Evolutionary conservation across 2,797 vertebrate genomes (phyloP).

Genomic region (Centroberyx gerrardi): DNA sequence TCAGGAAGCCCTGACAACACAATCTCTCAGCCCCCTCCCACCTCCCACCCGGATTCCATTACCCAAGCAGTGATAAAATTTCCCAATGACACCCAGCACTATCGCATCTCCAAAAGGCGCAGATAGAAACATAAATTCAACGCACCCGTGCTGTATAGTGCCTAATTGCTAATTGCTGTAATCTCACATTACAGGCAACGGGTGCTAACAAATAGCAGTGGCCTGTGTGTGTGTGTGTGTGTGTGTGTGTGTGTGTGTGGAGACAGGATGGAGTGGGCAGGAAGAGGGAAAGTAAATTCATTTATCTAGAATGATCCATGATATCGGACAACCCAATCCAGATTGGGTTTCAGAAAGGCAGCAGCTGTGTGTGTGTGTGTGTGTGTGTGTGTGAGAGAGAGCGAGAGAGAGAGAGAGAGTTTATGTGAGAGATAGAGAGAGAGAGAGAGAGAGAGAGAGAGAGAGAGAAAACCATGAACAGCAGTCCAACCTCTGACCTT

Average conservation of each 20-base stretch:
- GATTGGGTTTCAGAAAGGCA: conserved; percentile 50
- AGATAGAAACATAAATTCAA: conserved; percentile 77
- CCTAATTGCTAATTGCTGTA: conserved; percentile 83
- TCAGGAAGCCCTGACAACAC: conserved; percentile 78
- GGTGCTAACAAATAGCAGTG: conserved; percentile 58
- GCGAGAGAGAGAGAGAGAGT: no score
- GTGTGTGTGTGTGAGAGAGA: conserved; percentile 5
- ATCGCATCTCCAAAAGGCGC: conserved; percentile 66
- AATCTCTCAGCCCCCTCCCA: conserved; percentile 74
- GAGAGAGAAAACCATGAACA: conserved; percentile 18
- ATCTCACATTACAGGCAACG: conserved; percentile 78
- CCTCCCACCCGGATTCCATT: conserved; percentile 77
- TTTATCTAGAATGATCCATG: conserved; percentile 62
- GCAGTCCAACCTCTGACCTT: not conserved
- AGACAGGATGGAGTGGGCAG: conserved; percentile 13
- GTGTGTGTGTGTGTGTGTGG: conserved; percentile 1
- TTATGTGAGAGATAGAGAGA: no score
- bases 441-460: not conserved
- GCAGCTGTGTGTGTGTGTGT: not conserved
- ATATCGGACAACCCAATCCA: conserved; percentile 48
- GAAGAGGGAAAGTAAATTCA: conserved; percentile 56
- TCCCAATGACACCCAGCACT: conserved; percentile 76
- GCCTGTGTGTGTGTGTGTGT: conserved; percentile 23
- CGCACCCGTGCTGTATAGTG: conserved; percentile 38
- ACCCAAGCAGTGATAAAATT: conserved; percentile 79